Base-by-base conservation (phyloP, 2,113 vertebrate genomes). In the Turnix velox region DNA sequence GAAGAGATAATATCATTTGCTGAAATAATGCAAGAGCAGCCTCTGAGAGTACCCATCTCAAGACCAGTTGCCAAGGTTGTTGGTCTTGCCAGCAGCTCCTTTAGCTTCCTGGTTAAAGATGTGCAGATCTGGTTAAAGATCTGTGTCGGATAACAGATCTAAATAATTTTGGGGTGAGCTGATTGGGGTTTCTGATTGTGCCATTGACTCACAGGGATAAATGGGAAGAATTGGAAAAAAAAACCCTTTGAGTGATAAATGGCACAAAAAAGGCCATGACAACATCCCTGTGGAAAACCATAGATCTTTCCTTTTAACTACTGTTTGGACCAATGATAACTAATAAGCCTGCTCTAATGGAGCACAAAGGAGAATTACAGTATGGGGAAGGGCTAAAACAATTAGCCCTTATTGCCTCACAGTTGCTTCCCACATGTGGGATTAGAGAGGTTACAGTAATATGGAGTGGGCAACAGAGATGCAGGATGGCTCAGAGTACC, bases 391-490 rank as follows among this genome's bases (percentile, higher is more conserved):
- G 35, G 24, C 35, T 72, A 71, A 86, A 77, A 61, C 72, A 8
- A 55, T 59, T 67, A 55, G 5, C 12, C 73, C 18, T 55, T 75
- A 52, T 43, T 57, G 18, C 13, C 10, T 65, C 75, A 46, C 76
- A 35, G 18, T 83, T 76, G 62, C 37, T 65, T 79, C 17, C 12
- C 30, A 51, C 6, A 27, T 62, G 4, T 0, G 6, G 35, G 30
- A 67, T 71, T 46, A 82, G 28, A 40, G 11, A 2, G 2, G 43
- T 59, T 67, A 51, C 0, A 2, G 48, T 65, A 72, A 65, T 28
- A 54, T 6, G 17, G 65, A 39, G 10, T 7, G 15, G 25, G 15
- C 45, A 77, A 39, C 0, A 0, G n/a, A 67, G 17, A 18, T 78
- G 30, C 43, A 77, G 46, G 28, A 31, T 33, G 14, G 18, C 27